Conservation (phyloP, 2,888 invertebrate species). For the Drosophila melanosoma region DNA sequence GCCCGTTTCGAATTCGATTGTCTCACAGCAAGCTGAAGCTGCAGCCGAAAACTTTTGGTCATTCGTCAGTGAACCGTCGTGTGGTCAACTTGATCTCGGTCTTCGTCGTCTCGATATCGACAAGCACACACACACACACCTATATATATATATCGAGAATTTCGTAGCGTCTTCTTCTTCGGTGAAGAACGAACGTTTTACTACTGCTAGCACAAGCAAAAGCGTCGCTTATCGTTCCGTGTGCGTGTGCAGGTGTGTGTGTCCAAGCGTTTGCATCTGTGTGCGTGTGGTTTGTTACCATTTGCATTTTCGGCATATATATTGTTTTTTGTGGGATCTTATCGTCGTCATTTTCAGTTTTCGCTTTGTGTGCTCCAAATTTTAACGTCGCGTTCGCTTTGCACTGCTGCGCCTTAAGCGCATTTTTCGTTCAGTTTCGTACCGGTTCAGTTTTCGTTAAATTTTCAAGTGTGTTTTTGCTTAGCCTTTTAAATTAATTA, state of each 20-base stretch:
- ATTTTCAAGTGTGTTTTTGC: constrained; percentile 26
- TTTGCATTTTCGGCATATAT: constrained; percentile 55
- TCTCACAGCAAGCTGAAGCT: constrained; percentile 43
- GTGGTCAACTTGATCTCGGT: constrained; percentile 51
- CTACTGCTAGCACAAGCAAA: constrained; percentile 17
- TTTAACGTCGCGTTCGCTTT: constrained; percentile 49
- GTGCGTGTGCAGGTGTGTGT: constrained; percentile 25
- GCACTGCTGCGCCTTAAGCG: constrained; percentile 25
- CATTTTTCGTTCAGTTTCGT: constrained; percentile 21
- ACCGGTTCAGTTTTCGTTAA: constrained; percentile 27
- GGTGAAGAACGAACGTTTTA: constrained; percentile 78
- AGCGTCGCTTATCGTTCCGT: constrained; percentile 6
- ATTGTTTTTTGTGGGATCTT: constrained; percentile 23
- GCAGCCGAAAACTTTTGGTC: constrained; percentile 63
- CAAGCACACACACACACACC: no score
- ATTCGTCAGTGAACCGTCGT: constrained; percentile 77
- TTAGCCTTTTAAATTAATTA: neutral
- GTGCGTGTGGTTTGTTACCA: constrained; percentile 43
- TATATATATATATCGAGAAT: constrained; percentile 7
- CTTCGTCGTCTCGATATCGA: constrained; percentile 10
- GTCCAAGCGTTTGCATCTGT: constrained; percentile 4
- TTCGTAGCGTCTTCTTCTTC: constrained; percentile 63
- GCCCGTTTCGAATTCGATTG: constrained; percentile 53
- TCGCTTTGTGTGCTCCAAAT: constrained; percentile 55
- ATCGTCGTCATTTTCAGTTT: constrained; percentile 10